Evolutionary conservation across 2,888 invertebrate species (phyloP), one percentile per base, ranked within the genome.

Genomic region (Melikaiella ostensackeni): DNA sequence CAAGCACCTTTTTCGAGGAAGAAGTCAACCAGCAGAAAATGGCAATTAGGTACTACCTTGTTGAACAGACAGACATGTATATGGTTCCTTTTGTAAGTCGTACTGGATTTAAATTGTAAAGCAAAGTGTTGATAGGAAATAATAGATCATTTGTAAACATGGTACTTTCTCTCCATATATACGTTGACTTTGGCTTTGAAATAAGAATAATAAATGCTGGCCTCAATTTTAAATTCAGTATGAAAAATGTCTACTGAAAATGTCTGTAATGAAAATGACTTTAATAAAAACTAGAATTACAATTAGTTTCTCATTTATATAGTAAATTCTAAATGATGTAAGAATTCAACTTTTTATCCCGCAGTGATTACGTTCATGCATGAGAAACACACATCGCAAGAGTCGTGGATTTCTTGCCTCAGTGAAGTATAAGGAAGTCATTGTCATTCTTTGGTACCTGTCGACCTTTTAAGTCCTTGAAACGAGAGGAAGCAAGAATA

Each of bases 371-470:
- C n/a, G 9, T n/a, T n/a, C 24, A 5, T 24, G 13, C n/a, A 50
- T 24, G 57, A 57, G 13, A 38, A 35, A 64, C 13, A 33, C 11
- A 64, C n/a, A 63, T 35, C 63, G 38, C 24, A 64, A 64, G 63
- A 57, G 24, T 64, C 42, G 63, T 63, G 57, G 24, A 57, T 57
- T 57, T 63, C 33, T 33, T 63, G 35, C 13, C 33, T 63, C 33
- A 30, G 21, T 35, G n/a, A 63, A n/a, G 35, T 38, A 57, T 63
- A 64, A 64, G 64, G 64, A 64, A 64, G 64, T 64, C 24, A 70
- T 70, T 70, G 66, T 46, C 46, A 70, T 70, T 70, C 66, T 70
- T 57, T 30, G 46, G n/a, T 46, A 27, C 62, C 33, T 63, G 62
- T 33, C 62, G 66, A 27, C 42, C 46, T 66, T 50, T 50, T 50